These are phyloP conservation scores for Fissipunctia ypsillon DNA, from an alignment of 2,888 invertebrate genomes.

Conservation along the genomic window DNA sequence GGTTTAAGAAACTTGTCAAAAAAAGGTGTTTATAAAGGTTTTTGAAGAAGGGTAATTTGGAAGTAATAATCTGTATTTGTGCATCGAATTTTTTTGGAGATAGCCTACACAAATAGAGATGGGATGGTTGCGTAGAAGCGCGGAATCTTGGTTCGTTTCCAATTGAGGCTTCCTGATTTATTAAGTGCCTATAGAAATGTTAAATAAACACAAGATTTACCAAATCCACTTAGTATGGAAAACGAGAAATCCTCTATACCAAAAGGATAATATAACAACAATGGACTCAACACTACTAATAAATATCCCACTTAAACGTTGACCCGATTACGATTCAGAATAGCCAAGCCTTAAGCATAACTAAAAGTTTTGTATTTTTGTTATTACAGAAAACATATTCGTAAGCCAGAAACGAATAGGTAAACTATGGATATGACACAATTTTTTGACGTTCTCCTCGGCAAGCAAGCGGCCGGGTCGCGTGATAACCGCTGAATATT, in stretches of 20 bases:
- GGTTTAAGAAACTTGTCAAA: conserved; percentile 49
- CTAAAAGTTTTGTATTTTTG: conserved; percentile 2
- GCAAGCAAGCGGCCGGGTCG: conserved; percentile 29
- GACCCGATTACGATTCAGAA: conserved; percentile 5
- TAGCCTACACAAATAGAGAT: conserved; percentile 1
- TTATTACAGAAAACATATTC: conserved; percentile 19
- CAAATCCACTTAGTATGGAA: conserved; percentile 2
- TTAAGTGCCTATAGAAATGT: conserved; percentile 14
- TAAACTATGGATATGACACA: conserved; percentile 42
- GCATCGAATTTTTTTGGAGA: not conserved
- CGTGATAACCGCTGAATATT: conserved; percentile 58
- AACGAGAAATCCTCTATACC: conserved; percentile 1
- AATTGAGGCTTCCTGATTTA: conserved; percentile 22
- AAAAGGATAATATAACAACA: conserved; percentile 14
- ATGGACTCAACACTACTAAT: not conserved
- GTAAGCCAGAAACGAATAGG: conserved; percentile 15
- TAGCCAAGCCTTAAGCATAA: not conserved
- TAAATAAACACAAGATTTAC: conserved; percentile 14
- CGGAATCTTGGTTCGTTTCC: conserved; percentile 28
- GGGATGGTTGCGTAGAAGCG: not conserved
- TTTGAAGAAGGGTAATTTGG: conserved; percentile 39
- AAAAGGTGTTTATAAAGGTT: conserved; percentile 44
- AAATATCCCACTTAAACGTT: conserved; percentile 14
- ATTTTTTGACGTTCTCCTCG: conserved; percentile 38
- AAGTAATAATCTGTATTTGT: conserved; percentile 26